These are phyloP conservation scores for Parazoanthus atlanticus DNA, from an alignment of 92 coral and sea anemone species.

Conservation along the genomic window DNA sequence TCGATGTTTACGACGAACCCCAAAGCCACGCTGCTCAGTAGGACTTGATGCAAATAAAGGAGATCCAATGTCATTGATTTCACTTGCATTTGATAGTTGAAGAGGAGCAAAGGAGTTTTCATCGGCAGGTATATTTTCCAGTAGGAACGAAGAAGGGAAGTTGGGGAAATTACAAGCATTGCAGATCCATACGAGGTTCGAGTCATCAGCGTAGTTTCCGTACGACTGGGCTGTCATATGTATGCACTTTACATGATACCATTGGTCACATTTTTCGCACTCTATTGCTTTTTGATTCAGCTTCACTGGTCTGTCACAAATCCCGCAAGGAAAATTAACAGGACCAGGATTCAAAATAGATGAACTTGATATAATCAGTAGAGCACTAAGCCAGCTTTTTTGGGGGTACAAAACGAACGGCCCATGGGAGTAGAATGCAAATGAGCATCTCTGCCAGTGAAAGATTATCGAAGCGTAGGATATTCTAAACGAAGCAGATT, in stretches of 20 bases:
- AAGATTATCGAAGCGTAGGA: constrained; percentile 19
- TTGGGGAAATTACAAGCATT: constrained; percentile 39
- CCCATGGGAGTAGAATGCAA: not conserved
- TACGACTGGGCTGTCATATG: constrained; percentile 16
- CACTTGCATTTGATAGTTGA: constrained; percentile 11
- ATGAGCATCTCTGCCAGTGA: constrained; percentile 14
- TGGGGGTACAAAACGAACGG: constrained; percentile 8
- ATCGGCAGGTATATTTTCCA: constrained; percentile 5
- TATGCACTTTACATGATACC: not conserved
- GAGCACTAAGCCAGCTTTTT: not conserved
- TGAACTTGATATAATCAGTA: constrained; percentile 2
- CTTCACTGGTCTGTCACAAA: not conserved
- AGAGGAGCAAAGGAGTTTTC: constrained; percentile 23
- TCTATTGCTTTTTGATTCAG: not conserved
- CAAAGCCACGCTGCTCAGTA: not conserved
- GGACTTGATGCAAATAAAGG: not conserved
- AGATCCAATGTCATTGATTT: not conserved
- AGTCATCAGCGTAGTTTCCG: not conserved
- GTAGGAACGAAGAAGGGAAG: constrained; percentile 33
- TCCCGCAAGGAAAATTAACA: not conserved
- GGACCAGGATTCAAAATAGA: constrained; percentile 5
- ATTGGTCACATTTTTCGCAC: not conserved
- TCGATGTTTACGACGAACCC: not conserved
- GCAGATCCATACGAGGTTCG: constrained; percentile 19
- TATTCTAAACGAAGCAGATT: constrained; percentile 17